Conservation (phyloP, 37 sponge, comb jelly and placozoan species). For the Crambe crambe region DNA sequence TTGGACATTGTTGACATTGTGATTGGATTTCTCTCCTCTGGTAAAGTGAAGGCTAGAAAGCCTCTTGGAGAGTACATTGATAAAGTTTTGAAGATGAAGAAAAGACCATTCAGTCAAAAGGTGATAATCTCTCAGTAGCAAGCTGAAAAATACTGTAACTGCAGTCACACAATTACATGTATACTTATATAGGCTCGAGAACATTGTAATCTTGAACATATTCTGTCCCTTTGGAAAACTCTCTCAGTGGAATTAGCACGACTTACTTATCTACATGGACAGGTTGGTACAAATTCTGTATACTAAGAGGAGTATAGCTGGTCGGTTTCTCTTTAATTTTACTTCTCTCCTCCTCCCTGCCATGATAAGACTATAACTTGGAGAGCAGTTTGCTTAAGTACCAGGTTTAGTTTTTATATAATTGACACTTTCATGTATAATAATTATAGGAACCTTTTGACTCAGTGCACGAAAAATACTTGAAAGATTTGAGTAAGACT, state of each 20-base stretch:
- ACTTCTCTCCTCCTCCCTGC: too few species aligned
- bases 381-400: too few species aligned
- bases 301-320: too few species aligned
- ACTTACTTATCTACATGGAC: slow-evolving; percentile 24
- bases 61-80: slow-evolving; percentile 43
- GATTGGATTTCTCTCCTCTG: slow-evolving; percentile 59
- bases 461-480: background rate
- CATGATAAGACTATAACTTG: too few species aligned
- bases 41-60: slow-evolving; percentile 37
- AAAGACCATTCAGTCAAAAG: slow-evolving; percentile 17
- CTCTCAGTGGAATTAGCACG: slow-evolving; percentile 49
- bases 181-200: slow-evolving; percentile 17
- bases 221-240: slow-evolving; percentile 68
- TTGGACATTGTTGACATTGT: slow-evolving; percentile 62
- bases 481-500: background rate
- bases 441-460: slow-evolving; percentile 9
- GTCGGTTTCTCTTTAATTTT: too few species aligned
- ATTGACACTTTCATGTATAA: slow-evolving; percentile 40
- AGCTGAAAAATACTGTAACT: too few species aligned
- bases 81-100: slow-evolving; percentile 54
- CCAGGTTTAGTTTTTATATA: too few species aligned
- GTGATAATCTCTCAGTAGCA: background rate
- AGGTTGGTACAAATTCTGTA: slow-evolving; percentile 10
- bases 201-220: slow-evolving; percentile 39
- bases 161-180: background rate